Base-by-base conservation (phyloP, 1,140 invertebrate species). In the Caenorhabditis inopinata region DNA sequence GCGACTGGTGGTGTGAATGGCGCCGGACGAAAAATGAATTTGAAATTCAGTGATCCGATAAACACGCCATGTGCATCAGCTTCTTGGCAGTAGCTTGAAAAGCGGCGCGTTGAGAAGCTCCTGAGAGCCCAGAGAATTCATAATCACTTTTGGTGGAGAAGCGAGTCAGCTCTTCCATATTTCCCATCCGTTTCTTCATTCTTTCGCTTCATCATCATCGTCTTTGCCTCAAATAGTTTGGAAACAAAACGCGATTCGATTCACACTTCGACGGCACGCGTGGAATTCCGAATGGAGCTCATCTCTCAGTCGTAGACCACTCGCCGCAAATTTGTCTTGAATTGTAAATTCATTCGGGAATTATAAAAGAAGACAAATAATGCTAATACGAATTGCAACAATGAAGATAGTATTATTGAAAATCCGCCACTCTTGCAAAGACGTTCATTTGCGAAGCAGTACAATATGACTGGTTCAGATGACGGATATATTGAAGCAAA, bases 11-110 rank as follows among this genome's bases (percentile, higher is more conserved):
- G 32, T 68, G 58, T 68, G 58, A 68, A 68, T 68, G 32, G 58
- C 58, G 21, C 27, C 27, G 16, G 16, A 32, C n/a, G n/a, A 42
- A 38, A 68, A 68, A 68, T 68, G 32, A 68, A 68, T 68, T 68
- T 68, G 58, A 68, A 68, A 68, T 68, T 68, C 58, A 68, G 58
- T 68, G 58, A 68, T 68, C 58, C 58, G 58, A 68, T 68, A 68
- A 68, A 68, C 58, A 68, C 58, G 58, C 32, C n/a, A 68, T 38
- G 32, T 38, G 58, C 58, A 68, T 38, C 58, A 68, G 58, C 58
- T 68, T 68, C 32, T 38, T 68, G 58, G 2, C 32, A n/a, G 25
- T 38, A 16, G n/a, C n/a, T 38, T 38, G 58, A 68, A 68, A 38
- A 38, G 32, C 18, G 51, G n/a, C 3, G 48, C 21, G 53, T 25